Base-by-base conservation (phyloP, 2,888 invertebrate species). In the Auanema freiburgensis region DNA sequence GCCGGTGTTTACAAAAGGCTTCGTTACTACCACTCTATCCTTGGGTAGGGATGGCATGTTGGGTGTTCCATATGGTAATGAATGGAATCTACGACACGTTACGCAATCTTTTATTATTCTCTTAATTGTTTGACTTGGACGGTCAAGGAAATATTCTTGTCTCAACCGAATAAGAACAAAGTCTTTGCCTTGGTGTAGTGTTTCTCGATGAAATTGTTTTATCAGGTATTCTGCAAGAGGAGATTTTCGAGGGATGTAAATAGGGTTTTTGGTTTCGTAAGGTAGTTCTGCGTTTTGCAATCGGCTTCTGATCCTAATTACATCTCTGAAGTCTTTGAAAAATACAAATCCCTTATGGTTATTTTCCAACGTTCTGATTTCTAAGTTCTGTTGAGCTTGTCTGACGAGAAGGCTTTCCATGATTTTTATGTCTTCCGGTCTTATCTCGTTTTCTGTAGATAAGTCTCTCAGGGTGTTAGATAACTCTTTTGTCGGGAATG, bases 11-110 rank as follows among this genome's bases (percentile, higher is more conserved):
- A n/a, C 6, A 24, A 52, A 52, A 6, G 52, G 52, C 12, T 18
- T 23, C 8, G 52, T 52, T 52, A n/a, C 5, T 6, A 5, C 10
- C 4, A 52, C 52, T 16, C 52, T 2, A 10, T 52, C 52, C 6
- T n/a, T 52, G 10, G 52, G 52, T 4, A 52, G n/a, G 11, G 18
- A 52, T 16, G 52, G 52, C 52, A 52, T 52, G 5, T n/a, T 52
- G 21, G 52, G 52, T 6, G 52, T 25, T 5, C 24, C 24, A 52
- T 21, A 52, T 5, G 52, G 52, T 52, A 52, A 23, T n/a, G 21
- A 16, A 5, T 52, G 52, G n/a, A 5, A 6, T 5, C n/a, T 4
- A 6, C 23, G 2, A 24, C 52, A 52, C 24, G 12, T 6, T 10
- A 52, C 24, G 12, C 52, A 52, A 6, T 16, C n/a, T 52, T 52